A percentile compares a stretch with the other conserved stretches of the same genome.
phyloP scores from a whole-genome alignment of 2,888 invertebrate genomes.

The Phyllotreta cruciferae region DNA sequence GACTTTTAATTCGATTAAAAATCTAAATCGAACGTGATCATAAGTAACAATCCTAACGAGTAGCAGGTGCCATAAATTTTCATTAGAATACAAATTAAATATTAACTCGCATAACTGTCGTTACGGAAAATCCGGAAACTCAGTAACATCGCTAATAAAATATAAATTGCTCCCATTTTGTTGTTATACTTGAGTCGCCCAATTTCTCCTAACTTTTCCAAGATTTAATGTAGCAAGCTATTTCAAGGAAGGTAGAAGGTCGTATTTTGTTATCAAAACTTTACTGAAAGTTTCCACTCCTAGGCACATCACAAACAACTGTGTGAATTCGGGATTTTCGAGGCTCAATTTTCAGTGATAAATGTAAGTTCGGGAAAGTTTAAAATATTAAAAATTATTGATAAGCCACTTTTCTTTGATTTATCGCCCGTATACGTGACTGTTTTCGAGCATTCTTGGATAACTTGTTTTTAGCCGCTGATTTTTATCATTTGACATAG shows the following conservation, averaged over 20 bases:
- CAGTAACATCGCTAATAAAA: conserved; percentile 25
- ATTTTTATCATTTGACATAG: conserved; percentile 27
- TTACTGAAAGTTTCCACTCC: conserved; percentile 33
- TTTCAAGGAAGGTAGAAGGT: conserved; percentile 38
- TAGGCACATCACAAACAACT: conserved; percentile 37
- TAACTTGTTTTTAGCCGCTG: conserved; percentile 34
- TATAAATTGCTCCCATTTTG: conserved; percentile 17
- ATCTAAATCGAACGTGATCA: too few species aligned
- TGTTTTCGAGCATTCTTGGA: conserved; percentile 22
- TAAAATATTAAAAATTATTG: conserved; percentile 45
- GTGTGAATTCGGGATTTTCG: conserved; percentile 32
- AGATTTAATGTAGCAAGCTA: conserved; percentile 49
- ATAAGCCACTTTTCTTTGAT: conserved; percentile 41
- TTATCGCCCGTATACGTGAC: conserved; percentile 38
- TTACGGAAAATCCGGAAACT: conserved; percentile 9
- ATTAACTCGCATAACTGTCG: conserved; percentile 12
- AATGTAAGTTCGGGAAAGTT: conserved; percentile 39
- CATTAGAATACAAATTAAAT: conserved; percentile 9
- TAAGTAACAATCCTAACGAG: too few species aligned
- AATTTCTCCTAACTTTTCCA: conserved; percentile 36
- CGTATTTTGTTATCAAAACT: conserved; percentile 42
- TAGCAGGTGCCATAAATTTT: background rate
- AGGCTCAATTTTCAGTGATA: conserved; percentile 41
- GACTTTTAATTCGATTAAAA: too few species aligned
- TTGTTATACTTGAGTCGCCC: conserved; percentile 29